Base-by-base conservation (phyloP, 2,113 vertebrate genomes). In the Vanacampus margaritifer region DNA sequence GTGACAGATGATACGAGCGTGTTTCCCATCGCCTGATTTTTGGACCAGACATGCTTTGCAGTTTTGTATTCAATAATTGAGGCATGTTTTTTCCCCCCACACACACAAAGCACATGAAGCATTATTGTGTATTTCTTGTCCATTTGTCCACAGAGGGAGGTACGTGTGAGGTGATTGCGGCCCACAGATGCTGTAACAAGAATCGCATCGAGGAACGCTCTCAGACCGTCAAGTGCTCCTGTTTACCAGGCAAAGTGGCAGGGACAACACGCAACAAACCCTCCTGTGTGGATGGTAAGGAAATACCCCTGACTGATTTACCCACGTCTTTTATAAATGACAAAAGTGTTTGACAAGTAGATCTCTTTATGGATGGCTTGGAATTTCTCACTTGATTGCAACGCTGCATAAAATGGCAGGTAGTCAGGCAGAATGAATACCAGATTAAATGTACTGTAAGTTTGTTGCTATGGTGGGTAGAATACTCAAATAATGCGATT, bases 161-260 rank as follows among this genome's bases (percentile, higher is more conserved):
- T 70, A 99, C 96, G 0, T 99, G 97, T 82, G 97, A 99, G 91
- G 97, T 98, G 88, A 98, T 99, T 64, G 97, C 97, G 4, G 98
- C 98, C 41, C 98, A 98, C 89, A 93, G 98, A 88, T 99, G 97
- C 84, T 99, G 98, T 91, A 99, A 99, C 92, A 99, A 98, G 94
- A 99, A 99, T 86, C 95, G 97, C 61, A 99, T 99, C 46, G 98
- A 99, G 86, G 98, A 99, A 82, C 94, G 98, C 71, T 99, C 98
- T 7, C 97, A 99, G 89, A 99, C 97, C 32, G 97, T 99, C 78
- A 99, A 99, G 89, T 99, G 97, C 84, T 99, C 97, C 86, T 99
- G 97, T 92, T 93, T 99, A 86, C 97, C 97, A 1, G 97, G 97
- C 68, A 99, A 98, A 93, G 97, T 99, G 83, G 97, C 97, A 35